Percentiles rank a stretch among this genome's conserved stretches.
Evolutionary conservation across 2,113 vertebrate species (phyloP).

Genomic region (Bos indicus): DNA sequence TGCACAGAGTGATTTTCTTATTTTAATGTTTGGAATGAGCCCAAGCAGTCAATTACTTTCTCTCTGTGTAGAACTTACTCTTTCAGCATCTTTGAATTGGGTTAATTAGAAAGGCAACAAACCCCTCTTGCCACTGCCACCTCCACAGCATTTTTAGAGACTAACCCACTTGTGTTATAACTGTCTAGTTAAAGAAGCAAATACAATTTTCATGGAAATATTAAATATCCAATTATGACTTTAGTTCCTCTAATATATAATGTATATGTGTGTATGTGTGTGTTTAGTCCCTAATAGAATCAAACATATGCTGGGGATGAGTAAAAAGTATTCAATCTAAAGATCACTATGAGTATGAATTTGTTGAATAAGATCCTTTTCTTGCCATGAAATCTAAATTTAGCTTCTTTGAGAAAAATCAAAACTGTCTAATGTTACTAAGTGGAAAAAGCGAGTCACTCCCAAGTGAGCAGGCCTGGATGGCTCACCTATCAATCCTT

Average conservation of each 20-base stretch:
- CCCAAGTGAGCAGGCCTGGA: background rate
- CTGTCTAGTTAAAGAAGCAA: background rate
- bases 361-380: background rate
- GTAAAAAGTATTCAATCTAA: background rate
- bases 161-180: background rate
- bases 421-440: background rate
- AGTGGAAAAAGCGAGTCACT: background rate
- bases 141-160: background rate
- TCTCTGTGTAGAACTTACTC: background rate
- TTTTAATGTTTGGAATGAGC: background rate
- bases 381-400: background rate
- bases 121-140: rapidly evolving
- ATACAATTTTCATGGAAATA: background rate
- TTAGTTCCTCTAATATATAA: background rate
- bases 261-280: background rate
- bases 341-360: background rate
- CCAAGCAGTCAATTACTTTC: background rate
- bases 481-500: background rate
- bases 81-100: slow-evolving; percentile 11
- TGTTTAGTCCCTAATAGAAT: background rate
- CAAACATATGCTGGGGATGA: background rate
- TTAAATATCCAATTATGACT: background rate
- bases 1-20: background rate
- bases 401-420: background rate
- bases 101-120: slow-evolving; percentile 19